Conservation (phyloP, 2,888 invertebrate species). For the Tenthredo scrophulariae region DNA sequence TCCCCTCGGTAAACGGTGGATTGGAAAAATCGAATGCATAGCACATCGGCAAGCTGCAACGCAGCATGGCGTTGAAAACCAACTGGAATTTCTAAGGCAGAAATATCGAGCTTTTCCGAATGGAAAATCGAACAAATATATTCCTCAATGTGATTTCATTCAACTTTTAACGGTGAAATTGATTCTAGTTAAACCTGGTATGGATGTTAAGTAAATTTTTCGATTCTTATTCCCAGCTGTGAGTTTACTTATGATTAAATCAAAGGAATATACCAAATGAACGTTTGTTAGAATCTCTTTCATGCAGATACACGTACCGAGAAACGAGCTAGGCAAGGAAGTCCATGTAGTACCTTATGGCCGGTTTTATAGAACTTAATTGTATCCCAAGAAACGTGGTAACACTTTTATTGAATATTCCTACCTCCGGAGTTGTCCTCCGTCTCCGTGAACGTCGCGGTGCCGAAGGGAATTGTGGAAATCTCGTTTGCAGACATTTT, state of each 20-base stretch:
- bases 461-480: slow-evolving; percentile 38
- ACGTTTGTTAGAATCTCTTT: not conserved
- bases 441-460: slow-evolving; percentile 31
- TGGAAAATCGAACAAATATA: slow-evolving; percentile 11
- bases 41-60: slow-evolving; percentile 26
- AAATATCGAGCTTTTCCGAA: not conserved
- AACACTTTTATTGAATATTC: slow-evolving; percentile 48
- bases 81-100: not conserved
- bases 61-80: slow-evolving; percentile 17
- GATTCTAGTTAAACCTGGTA: not conserved
- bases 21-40: slow-evolving; percentile 39
- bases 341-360: not conserved
- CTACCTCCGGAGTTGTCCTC: slow-evolving; percentile 2
- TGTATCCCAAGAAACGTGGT: slow-evolving; percentile 29
- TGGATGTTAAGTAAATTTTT: not conserved
- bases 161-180: not conserved
- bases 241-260: not conserved
- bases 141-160: not conserved
- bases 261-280: not conserved
- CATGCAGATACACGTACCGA: not conserved
- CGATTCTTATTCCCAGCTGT: not conserved
- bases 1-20: slow-evolving; percentile 1
- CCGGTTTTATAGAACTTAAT: slow-evolving; percentile 16
- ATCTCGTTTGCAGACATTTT: slow-evolving; percentile 44
- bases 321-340: not conserved